A percentile compares a stretch with the other conserved stretches of the same genome.
phyloP scores from a whole-genome alignment of 1,140 invertebrate species.

The Heliconius himera region DNA sequence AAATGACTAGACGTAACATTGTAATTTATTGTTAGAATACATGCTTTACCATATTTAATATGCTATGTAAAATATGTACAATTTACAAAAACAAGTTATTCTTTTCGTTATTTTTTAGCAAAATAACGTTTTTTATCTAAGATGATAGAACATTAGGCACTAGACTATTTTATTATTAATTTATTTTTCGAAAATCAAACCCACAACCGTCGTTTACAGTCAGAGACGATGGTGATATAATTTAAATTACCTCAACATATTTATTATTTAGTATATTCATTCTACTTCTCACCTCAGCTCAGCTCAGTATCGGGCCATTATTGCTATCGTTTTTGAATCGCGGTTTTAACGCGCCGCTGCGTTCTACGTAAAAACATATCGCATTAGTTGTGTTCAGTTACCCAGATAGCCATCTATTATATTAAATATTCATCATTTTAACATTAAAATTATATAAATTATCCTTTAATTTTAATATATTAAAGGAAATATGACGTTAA shows the following conservation, averaged over 20 bases:
- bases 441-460: not conserved
- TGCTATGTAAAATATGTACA: too few relatives aligned
- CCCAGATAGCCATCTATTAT: slow-evolving; percentile 22
- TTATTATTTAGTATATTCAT: not conserved
- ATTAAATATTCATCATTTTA: slow-evolving; percentile 11
- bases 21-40: not conserved
- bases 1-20: too few relatives aligned
- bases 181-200: too few relatives aligned
- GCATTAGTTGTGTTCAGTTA: slow-evolving; percentile 28
- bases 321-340: slow-evolving; percentile 31
- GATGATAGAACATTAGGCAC: too few relatives aligned
- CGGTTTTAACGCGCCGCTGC: slow-evolving; percentile 27
- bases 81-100: too few relatives aligned
- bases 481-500: not conserved
- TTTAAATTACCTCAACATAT: not conserved
- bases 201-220: not conserved
- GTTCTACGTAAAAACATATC: slow-evolving; percentile 26
- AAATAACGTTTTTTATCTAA: too few relatives aligned
- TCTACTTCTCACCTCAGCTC: not conserved
- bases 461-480: not conserved
- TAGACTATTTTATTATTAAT: too few relatives aligned
- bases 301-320: slow-evolving; percentile 21
- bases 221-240: not conserved
- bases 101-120: too few relatives aligned
- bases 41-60: not conserved